Evolutionary conservation across 2,888 invertebrate genomes (phyloP).

Genomic region (Leptopilina syphax): DNA sequence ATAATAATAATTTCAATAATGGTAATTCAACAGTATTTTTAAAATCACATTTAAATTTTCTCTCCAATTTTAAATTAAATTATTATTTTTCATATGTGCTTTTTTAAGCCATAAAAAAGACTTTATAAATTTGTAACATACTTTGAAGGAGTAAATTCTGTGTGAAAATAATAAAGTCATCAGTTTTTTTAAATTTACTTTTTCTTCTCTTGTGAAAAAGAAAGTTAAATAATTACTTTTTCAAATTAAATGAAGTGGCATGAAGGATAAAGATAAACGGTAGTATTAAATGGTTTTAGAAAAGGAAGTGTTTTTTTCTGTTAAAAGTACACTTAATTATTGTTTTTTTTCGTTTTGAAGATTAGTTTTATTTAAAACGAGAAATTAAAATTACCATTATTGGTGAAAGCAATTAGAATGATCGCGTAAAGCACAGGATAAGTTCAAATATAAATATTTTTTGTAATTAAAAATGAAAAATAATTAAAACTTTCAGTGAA

Average conservation of each 20-base stretch:
- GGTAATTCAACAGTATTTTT: no score
- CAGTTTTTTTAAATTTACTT: not conserved
- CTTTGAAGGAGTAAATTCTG: no score
- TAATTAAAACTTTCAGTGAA: no score
- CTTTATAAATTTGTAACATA: no score
- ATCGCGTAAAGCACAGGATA: not conserved
- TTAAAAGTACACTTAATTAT: not conserved
- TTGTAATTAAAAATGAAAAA: no score
- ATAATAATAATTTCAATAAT: no score
- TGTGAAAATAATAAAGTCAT: no score
- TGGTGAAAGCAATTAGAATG: not conserved
- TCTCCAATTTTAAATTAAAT: no score
- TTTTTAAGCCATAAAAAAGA: no score
- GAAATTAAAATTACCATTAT: not conserved
- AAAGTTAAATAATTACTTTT: conserved; percentile 13
- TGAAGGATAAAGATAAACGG: not conserved
- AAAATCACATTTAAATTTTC: no score
- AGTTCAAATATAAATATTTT: no score
- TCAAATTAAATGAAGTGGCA: not conserved
- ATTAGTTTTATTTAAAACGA: not conserved
- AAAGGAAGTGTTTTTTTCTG: not conserved
- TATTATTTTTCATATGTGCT: no score
- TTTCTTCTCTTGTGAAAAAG: not conserved
- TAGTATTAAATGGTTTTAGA: not conserved
- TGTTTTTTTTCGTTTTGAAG: not conserved